Evolutionary conservation across 2,797 vertebrate species (phyloP).

Genomic region (Dermochelys coriacea): DNA sequence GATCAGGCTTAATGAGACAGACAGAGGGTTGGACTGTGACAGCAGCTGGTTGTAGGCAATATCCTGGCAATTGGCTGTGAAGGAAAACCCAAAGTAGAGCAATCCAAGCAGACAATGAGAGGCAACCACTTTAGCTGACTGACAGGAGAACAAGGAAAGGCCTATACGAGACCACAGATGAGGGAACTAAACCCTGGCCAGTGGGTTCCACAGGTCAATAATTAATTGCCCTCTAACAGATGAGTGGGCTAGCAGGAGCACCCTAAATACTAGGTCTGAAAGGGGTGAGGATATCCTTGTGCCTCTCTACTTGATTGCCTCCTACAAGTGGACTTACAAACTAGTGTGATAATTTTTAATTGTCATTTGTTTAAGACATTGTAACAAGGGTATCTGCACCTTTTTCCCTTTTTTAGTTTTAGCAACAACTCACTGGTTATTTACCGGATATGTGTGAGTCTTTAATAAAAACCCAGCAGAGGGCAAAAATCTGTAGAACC

Average conservation of each 20-base stretch:
- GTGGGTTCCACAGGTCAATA: too few relatives aligned
- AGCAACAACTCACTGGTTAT: background rate
- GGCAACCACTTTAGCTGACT: background rate
- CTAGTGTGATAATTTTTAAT: too few relatives aligned
- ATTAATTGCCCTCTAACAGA: too few relatives aligned
- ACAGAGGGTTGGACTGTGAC: background rate
- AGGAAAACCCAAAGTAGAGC: background rate
- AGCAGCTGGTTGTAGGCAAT: background rate
- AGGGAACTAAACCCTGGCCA: background rate
- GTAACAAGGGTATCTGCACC: too few relatives aligned
- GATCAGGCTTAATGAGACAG: background rate
- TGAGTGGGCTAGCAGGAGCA: too few relatives aligned
- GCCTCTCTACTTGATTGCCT: too few relatives aligned
- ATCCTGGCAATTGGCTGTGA: background rate
- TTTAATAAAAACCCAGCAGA: background rate
- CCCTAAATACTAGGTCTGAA: too few relatives aligned
- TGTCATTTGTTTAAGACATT: too few relatives aligned
- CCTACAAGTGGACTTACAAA: too few relatives aligned
- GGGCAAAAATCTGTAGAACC: background rate
- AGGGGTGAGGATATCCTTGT: too few relatives aligned
- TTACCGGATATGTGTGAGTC: rapidly evolving
- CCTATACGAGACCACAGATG: background rate
- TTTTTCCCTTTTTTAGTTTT: too few relatives aligned
- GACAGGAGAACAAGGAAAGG: background rate
- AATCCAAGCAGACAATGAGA: background rate